A percentile compares a stretch with the other conserved stretches of the same genome.
Conservation (phyloP, 1,140 invertebrate species). For the Drosophila paulistorum region DNA sequence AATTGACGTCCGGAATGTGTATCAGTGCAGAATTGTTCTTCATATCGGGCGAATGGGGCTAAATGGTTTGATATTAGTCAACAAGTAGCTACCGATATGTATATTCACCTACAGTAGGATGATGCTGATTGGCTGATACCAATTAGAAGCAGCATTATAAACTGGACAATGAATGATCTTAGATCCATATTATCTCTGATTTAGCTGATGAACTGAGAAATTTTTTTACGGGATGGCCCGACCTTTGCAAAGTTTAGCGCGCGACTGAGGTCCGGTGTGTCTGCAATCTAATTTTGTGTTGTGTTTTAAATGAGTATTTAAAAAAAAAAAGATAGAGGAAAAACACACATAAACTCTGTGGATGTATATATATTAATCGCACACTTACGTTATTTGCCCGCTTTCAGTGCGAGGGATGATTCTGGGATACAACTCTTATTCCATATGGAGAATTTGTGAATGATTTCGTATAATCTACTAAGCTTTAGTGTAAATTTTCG, state of each 20-base stretch:
- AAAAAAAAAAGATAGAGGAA: constrained; percentile 23
- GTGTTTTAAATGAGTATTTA: constrained; percentile 38
- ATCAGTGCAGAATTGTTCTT: constrained; percentile 56
- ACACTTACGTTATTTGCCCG: constrained; percentile 63
- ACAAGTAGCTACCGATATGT: not conserved
- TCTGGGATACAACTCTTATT: too few relatives aligned
- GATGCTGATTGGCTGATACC: constrained; percentile 7
- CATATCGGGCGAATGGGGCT: constrained; percentile 16
- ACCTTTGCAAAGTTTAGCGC: constrained; percentile 69
- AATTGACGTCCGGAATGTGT: constrained; percentile 59
- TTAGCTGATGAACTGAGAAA: constrained; percentile 1
- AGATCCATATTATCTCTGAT: not conserved
- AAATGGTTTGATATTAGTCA: not conserved
- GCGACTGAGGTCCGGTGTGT: constrained; percentile 55
- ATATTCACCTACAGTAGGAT: constrained; percentile 31
- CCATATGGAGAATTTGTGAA: too few relatives aligned
- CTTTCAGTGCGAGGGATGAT: constrained; percentile 49
- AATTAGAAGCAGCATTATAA: constrained; percentile 19
- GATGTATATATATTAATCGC: constrained; percentile 33
- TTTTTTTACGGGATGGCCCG: constrained; percentile 30
- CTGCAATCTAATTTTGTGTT: constrained; percentile 56
- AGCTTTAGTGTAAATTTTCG: not conserved
- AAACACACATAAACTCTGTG: not conserved
- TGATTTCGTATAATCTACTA: not conserved
- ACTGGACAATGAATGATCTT: constrained; percentile 10